Evolutionary conservation across 2,113 vertebrate species (phyloP), one percentile per base, ranked within the genome.

Genomic region (Ameiurus melas): DNA sequence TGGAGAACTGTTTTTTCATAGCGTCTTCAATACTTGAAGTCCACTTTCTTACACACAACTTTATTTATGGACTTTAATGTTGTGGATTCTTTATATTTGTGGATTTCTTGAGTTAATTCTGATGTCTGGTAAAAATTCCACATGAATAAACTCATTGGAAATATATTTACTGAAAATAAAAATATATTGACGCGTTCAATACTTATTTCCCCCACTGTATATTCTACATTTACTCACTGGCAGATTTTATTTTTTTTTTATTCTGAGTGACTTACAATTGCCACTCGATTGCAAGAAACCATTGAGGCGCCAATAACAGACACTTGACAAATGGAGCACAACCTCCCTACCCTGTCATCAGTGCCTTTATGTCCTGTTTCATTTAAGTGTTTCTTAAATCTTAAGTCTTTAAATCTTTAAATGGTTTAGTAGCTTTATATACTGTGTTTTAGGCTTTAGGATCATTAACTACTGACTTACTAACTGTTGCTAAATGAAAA

Each of bases 321-420:
- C 43, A 27, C 25, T 78, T 80, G 7, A 80, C n/a, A 80, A 80
- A 57, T 80, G 51, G 51, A 55, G 78, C 78, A 58, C 53, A 81
- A 33, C n/a, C 53, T 57, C 53, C 8, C 30, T 16, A 81, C 53
- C 27, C n/a, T 81, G 53, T 80, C 51, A 80, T 80, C 51, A 80
- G 51, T 57, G 78, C 51, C 14, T 57, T 51, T 78, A 27, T 33
- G n/a, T 80, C 51, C n/a, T 33, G 51, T 33, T 80, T n/a, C 77
- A 7, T n/a, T 51, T 27, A 17, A n/a, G 68, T 19, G 33, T 36
- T 33, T 68, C 17, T 71, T 68, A 14, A 30, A 71, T 36, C 33
- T 36, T 36, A 33, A 71, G 20, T 78, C 14, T 55, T 80, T 55
- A 20, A 30, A 57, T 80, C 51, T 80, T 57, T 80, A 55, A 27